Conservation (phyloP, 1,140 invertebrate species). For the Polypedilum vanderplanki region DNA sequence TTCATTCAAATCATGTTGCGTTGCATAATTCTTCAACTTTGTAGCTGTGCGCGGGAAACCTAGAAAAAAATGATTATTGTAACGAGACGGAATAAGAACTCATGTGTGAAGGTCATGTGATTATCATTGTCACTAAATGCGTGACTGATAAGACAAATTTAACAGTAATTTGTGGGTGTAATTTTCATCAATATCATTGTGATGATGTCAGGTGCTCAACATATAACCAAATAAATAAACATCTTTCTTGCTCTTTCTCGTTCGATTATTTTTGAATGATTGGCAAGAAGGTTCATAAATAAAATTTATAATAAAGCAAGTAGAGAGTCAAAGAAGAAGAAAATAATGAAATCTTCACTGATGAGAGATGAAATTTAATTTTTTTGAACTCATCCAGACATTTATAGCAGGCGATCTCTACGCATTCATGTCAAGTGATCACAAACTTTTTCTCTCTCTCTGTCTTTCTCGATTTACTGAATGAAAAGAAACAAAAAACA, state of each 20-base stretch:
- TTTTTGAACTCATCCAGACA: slow-evolving; percentile 2
- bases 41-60: not conserved
- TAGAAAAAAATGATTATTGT: not conserved
- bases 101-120: slow-evolving; percentile 3
- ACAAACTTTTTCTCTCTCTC: too few species aligned
- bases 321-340: not conserved
- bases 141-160: not conserved
- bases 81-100: slow-evolving; percentile 16
- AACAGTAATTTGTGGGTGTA: not conserved
- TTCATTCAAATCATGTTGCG: not conserved
- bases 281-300: not conserved
- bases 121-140: not conserved
- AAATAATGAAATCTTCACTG: too few species aligned
- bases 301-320: not conserved
- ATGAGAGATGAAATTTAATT: too few species aligned
- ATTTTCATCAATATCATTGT: too few species aligned
- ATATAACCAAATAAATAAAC: too few species aligned
- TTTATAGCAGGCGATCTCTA: slow-evolving; percentile 9
- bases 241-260: too few species aligned
- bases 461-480: too few species aligned
- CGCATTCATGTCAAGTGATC: slow-evolving; percentile 4
- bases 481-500: too few species aligned
- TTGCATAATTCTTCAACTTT: not conserved
- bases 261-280: not conserved
- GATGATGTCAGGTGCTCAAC: too few species aligned